These are phyloP conservation scores for Hydrolagus affinis DNA, from an alignment of 2,113 vertebrate genomes.

Conservation along the genomic window DNA sequence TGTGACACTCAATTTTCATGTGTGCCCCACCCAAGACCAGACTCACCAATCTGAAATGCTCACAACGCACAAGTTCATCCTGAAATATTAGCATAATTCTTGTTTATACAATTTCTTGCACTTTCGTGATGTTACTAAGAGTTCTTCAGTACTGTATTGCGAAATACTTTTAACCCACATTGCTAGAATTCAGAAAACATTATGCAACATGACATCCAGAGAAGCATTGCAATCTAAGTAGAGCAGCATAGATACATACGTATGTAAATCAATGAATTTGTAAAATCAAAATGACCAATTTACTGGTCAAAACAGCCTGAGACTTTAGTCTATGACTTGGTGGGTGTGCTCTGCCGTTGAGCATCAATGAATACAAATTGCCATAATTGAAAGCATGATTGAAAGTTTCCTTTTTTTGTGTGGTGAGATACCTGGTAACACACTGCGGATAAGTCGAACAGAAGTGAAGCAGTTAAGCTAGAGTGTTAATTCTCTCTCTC, in stretches of 20 bases:
- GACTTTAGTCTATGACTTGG: background rate
- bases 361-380: background rate
- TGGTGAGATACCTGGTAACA: background rate
- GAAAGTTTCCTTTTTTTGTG: background rate
- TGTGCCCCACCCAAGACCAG: no score
- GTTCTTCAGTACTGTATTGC: background rate
- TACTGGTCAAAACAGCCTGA: no score
- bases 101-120: background rate
- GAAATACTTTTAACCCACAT: background rate
- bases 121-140: background rate
- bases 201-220: background rate
- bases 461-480: slow-evolving; percentile 48
- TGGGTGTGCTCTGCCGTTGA: background rate
- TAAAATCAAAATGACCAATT: background rate
- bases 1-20: background rate
- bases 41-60: background rate
- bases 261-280: background rate
- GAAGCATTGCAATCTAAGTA: background rate
- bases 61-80: background rate
- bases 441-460: background rate
- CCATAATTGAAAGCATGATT: background rate
- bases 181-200: background rate
- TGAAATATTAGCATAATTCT: background rate
- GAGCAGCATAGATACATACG: background rate
- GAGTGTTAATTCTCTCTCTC: slow-evolving; percentile 65